phyloP scores from a whole-genome alignment of 2,797 vertebrate species.

The Mallotus villosus region DNA sequence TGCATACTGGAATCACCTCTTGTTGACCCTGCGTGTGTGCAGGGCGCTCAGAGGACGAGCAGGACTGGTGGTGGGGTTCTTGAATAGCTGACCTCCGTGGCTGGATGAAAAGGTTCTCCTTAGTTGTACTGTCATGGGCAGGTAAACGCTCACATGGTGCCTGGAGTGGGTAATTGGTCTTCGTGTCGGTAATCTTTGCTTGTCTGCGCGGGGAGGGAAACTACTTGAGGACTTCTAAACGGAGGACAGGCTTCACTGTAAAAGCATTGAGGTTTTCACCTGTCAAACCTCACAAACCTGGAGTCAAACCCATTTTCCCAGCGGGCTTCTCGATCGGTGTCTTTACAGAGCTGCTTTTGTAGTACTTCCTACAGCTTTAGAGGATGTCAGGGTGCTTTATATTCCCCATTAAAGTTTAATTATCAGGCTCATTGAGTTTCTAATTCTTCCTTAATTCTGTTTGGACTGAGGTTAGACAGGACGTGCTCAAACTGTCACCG shows the following conservation, averaged over 20 bases:
- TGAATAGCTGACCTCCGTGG: too few relatives aligned
- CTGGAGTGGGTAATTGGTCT: too few relatives aligned
- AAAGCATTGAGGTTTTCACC: not conserved
- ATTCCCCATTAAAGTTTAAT: constrained; percentile 72
- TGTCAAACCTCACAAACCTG: not conserved
- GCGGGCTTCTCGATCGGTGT: not conserved
- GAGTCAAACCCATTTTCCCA: not conserved
- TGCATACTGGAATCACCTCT: not conserved
- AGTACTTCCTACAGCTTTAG: constrained; percentile 54
- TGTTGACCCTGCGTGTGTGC: not conserved
- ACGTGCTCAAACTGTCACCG: constrained; percentile 59
- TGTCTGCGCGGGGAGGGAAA: too few relatives aligned
- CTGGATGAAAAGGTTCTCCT: too few relatives aligned
- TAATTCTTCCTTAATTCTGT: constrained; percentile 69
- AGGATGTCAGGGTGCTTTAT: constrained; percentile 63
- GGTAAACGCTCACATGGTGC: too few relatives aligned
- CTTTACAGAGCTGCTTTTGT: constrained; percentile 33
- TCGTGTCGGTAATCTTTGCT: too few relatives aligned
- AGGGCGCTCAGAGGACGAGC: too few relatives aligned
- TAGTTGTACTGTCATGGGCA: too few relatives aligned
- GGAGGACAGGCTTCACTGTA: not conserved
- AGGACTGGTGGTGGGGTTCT: too few relatives aligned
- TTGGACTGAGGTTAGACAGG: constrained; percentile 54
- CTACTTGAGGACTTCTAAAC: not conserved
- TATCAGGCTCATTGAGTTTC: constrained; percentile 72